Evolutionary conservation across 2,797 vertebrate genomes (phyloP).

Genomic region (Amniataba percoides): DNA sequence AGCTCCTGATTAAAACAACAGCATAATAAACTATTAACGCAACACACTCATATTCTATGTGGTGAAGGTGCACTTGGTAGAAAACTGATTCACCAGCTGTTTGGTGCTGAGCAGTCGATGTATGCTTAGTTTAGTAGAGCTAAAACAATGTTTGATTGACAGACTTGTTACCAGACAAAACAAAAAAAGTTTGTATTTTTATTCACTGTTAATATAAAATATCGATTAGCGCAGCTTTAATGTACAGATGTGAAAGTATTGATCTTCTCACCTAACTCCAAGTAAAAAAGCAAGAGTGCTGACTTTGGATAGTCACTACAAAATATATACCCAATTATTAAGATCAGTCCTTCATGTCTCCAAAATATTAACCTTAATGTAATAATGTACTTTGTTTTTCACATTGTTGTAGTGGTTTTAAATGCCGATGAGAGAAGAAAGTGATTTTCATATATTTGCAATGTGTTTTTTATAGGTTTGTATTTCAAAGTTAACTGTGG

Average conservation of each 20-base stretch:
- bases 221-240: background rate
- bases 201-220: background rate
- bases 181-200: too few relatives aligned
- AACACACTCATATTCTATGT: too few relatives aligned
- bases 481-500: conserved; percentile 8
- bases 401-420: background rate
- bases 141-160: too few relatives aligned
- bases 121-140: background rate
- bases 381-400: conserved; percentile 1
- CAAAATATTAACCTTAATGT: background rate
- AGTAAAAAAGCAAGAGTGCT: too few relatives aligned
- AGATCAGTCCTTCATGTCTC: background rate
- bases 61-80: too few relatives aligned
- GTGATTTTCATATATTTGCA: conserved; percentile 2
- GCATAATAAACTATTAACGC: too few relatives aligned
- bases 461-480: conserved; percentile 1
- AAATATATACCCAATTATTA: too few relatives aligned
- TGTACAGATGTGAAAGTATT: background rate
- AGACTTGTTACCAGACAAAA: too few relatives aligned
- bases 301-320: too few relatives aligned
- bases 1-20: background rate
- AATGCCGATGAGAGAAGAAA: background rate
- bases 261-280: background rate
- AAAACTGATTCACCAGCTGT: background rate
- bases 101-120: background rate